Base-by-base conservation (phyloP, 2,113 vertebrate species). In the Sula dactylatra region DNA sequence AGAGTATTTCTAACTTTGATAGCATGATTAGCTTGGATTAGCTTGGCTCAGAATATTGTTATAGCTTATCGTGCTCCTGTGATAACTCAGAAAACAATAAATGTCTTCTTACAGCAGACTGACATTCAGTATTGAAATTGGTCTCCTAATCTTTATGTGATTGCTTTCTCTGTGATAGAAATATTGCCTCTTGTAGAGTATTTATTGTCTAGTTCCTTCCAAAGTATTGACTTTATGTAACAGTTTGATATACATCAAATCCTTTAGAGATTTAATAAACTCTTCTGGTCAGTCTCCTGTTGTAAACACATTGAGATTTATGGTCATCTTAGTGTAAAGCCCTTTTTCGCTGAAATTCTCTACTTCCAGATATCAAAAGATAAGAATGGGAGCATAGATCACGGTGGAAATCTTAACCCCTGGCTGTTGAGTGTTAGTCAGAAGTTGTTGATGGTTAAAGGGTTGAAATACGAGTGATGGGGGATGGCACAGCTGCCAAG, bases 181-280 rank as follows among this genome's bases (percentile, higher is more conserved):
- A 98, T 98, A 98, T 97, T 97, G 97, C 97, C 97, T 98, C 97
- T 96, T 95, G 92, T 93, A 89, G 95, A 92, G 95, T 98, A 98
- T 98, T 98, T 98, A 98, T 98, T 97, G 98, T 98, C 98, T 82
- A 82, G 97, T 98, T 98, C 98, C 98, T 97, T 98, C 97, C 97
- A 97, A 98, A 98, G 98, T 98, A 98, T 98, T 98, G 98, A 98
- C 98, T 98, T 98, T 98, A 98, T 98, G 98, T 98, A 98, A 98
- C 97, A 91, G 91, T 97, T 98, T 98, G 98, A 98, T 98, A 98
- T 98, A 98, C 97, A 98, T 98, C 98, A 98, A 98, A 98, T 97
- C 97, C 97, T 97, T 97, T 97, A 93, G 95, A 93, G 98, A 98
- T 98, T 98, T 98, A 98, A 98, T 98, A 98, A 98, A 98, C 98